Base-by-base conservation (phyloP, 1,140 invertebrate genomes). In the Drosophila rufa region DNA sequence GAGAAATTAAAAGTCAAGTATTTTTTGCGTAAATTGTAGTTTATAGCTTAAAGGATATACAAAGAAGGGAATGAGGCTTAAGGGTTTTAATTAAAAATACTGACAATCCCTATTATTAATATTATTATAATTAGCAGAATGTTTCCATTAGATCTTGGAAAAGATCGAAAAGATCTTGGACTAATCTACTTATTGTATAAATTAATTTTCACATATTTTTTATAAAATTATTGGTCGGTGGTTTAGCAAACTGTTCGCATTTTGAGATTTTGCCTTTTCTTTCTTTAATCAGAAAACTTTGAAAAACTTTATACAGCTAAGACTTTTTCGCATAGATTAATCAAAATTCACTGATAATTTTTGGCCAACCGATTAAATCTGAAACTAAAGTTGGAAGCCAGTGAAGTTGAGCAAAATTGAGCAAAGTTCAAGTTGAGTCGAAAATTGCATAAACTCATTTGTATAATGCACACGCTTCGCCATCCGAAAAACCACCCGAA, bases 381-480 rank as follows among this genome's bases (percentile, higher is more conserved):
- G 11, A 73, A 51, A 43, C 55, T 50, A 73, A 73, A 73, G 68
- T 45, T 73, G 58, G 43, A n/a, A 22, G 27, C 67, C 3, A 12
- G 40, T 15, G 40, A 60, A 73, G 70, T 58, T 58, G 30, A 22
- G n/a, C 33, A 43, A 73, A 71, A 50, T 70, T 36, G 67, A 17
- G 22, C 27, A 74, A 76, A 73, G 61, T 82, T 76, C 55, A 73
- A 57, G 55, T 65, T 46, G 64, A 42, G 58, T 48, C 73, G 46
- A 81, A 84, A 58, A 77, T 79, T 75, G 70, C 70, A 77, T 73
- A 84, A 85, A 86, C 75, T 82, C 75, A 82, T 82, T 75, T 82
- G 68, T 78, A 79, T 53, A 81, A 78, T 70, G 53, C 73, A 73
- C 82, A 85, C 76, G 64, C 67, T 59, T 55, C 65, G 47, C 48